Evolutionary conservation across 2,113 vertebrate species (phyloP).

Genomic region (Rana temporaria): DNA sequence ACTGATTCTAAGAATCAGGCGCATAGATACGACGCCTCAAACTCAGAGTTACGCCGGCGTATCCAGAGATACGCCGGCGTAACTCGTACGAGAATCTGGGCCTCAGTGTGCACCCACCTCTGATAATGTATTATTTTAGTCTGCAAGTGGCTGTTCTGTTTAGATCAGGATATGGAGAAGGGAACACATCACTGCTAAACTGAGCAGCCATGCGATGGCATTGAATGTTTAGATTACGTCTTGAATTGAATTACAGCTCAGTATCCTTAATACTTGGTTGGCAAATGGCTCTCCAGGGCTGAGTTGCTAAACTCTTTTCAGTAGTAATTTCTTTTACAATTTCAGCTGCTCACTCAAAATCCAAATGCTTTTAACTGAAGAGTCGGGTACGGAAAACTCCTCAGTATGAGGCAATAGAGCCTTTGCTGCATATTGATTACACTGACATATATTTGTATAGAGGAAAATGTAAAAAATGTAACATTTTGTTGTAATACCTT

Average conservation of each 20-base stretch:
- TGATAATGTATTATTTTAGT: slow-evolving; percentile 5
- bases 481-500: neutral
- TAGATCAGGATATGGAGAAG: neutral
- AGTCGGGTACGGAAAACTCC: neutral
- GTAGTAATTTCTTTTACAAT: slow-evolving; percentile 31
- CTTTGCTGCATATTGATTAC: neutral
- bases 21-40: no score
- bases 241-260: slow-evolving; percentile 40
- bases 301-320: slow-evolving; percentile 11
- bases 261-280: slow-evolving; percentile 33
- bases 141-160: slow-evolving; percentile 6
- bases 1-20: no score
- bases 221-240: slow-evolving; percentile 23
- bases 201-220: slow-evolving; percentile 4
- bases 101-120: neutral
- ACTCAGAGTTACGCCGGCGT: no score
- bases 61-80: no score
- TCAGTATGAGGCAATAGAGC: neutral
- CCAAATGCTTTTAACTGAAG: neutral
- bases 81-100: no score
- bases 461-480: neutral
- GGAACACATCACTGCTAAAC: slow-evolving; percentile 34
- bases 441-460: neutral
- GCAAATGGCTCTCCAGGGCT: slow-evolving; percentile 18
- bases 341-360: slow-evolving; percentile 19